Evolutionary conservation across 2,113 vertebrate genomes (phyloP).

Genomic region (Pituophis catenifer): DNA sequence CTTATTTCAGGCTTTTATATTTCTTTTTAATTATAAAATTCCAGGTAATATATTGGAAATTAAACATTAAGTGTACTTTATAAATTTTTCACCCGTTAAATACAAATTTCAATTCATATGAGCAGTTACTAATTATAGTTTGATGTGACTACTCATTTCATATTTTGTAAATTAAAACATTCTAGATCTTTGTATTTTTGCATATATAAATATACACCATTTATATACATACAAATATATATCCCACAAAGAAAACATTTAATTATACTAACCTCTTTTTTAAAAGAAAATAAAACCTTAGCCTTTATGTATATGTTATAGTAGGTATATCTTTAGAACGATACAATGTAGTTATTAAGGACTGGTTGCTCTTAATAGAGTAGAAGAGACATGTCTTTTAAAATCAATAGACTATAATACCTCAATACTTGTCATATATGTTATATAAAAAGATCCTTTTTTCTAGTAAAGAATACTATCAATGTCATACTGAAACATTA

Average conservation of each 20-base stretch:
- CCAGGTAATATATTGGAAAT: slow-evolving; percentile 1
- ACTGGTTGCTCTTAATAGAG: slow-evolving; percentile 4
- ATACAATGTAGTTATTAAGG: not conserved
- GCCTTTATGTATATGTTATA: not conserved
- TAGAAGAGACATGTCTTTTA: slow-evolving; percentile 20
- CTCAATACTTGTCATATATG: not conserved
- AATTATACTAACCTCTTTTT: not conserved
- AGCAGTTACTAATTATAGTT: slow-evolving; percentile 38
- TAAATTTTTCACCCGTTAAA: slow-evolving; percentile 13
- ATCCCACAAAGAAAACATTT: not conserved
- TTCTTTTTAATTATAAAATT: slow-evolving; percentile 50
- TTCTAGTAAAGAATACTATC: not conserved
- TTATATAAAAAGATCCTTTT: not conserved
- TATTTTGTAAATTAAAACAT: slow-evolving; percentile 15
- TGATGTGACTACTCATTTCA: not conserved
- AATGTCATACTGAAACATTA: not conserved
- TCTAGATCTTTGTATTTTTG: slow-evolving; percentile 22
- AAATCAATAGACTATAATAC: slow-evolving; percentile 8
- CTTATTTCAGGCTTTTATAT: slow-evolving; percentile 42
- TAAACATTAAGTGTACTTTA: slow-evolving; percentile 21
- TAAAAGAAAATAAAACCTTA: not conserved
- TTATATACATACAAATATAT: slow-evolving; percentile 18
- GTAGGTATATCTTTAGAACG: not conserved
- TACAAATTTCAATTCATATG: slow-evolving; percentile 34
- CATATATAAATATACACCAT: not conserved